A percentile compares a stretch with the other conserved stretches of the same genome.
These are phyloP conservation scores for Graptemys geographica DNA, from an alignment of 2,797 vertebrate species.

Conservation along the genomic window DNA sequence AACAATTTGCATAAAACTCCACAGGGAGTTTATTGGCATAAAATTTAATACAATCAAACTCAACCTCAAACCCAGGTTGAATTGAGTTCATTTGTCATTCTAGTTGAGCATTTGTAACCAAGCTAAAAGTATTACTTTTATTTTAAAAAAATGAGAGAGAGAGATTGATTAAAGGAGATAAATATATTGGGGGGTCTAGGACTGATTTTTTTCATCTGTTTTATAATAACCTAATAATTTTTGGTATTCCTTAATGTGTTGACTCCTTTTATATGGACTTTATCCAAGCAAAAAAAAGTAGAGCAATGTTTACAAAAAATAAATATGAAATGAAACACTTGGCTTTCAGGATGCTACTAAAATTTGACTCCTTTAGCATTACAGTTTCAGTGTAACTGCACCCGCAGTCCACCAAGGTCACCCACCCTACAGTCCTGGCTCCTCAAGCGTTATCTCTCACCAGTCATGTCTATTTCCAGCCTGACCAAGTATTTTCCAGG, in stretches of 20 bases:
- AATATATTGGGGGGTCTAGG: background rate
- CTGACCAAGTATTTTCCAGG: background rate
- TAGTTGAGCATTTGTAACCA: background rate
- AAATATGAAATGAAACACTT: background rate
- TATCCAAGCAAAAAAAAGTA: background rate
- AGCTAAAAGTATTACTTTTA: background rate
- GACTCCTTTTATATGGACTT: background rate
- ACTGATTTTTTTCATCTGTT: background rate
- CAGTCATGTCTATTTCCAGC: background rate
- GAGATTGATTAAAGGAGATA: background rate
- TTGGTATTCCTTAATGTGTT: background rate
- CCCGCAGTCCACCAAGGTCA: background rate
- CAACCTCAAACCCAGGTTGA: background rate
- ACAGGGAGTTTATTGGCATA: rapidly evolving
- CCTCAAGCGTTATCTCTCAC: background rate
- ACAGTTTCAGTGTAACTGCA: background rate
- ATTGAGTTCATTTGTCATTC: background rate
- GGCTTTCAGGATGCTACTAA: background rate
- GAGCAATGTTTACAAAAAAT: background rate
- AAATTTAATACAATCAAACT: background rate
- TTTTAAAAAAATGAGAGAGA: background rate
- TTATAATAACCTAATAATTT: background rate
- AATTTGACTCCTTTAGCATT: background rate
- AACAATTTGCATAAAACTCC: background rate
- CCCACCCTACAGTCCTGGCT: background rate